These are phyloP conservation scores for Timema podura DNA, from an alignment of 2,888 invertebrate genomes.

Conservation along the genomic window DNA sequence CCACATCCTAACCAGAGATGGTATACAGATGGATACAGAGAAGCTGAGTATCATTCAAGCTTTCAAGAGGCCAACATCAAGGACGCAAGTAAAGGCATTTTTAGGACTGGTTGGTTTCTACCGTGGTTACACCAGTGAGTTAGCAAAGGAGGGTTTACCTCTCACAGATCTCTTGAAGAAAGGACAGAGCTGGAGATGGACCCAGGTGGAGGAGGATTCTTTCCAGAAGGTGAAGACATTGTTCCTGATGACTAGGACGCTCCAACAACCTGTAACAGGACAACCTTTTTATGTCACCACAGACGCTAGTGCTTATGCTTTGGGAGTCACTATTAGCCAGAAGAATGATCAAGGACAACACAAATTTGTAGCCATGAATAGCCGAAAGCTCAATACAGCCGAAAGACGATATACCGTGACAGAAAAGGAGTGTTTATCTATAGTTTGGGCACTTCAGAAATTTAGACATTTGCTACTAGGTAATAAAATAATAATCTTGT, in stretches of 20 bases:
- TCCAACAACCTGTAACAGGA: not conserved
- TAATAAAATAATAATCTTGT: too few relatives aligned
- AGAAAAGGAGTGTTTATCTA: constrained; percentile 30
- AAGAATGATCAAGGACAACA: constrained; percentile 7
- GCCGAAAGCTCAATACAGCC: constrained; percentile 26
- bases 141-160: not conserved
- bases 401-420: constrained; percentile 26
- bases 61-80: not conserved
- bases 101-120: constrained; percentile 6
- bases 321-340: too few relatives aligned
- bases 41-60: not conserved
- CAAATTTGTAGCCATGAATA: constrained; percentile 27
- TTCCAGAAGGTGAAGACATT: not conserved
- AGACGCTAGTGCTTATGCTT: too few relatives aligned
- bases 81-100: not conserved
- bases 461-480: constrained; percentile 30
- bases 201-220: not conserved
- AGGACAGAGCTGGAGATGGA: not conserved
- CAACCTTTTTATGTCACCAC: not conserved
- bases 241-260: constrained; percentile 9
- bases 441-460: constrained; percentile 29
- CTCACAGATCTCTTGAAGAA: not conserved
- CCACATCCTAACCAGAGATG: constrained; percentile 9
- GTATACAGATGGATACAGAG: not conserved
- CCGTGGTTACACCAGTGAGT: not conserved